Evolutionary conservation across 2,113 vertebrate species (phyloP).

Genomic region (Zosterops lateralis): DNA sequence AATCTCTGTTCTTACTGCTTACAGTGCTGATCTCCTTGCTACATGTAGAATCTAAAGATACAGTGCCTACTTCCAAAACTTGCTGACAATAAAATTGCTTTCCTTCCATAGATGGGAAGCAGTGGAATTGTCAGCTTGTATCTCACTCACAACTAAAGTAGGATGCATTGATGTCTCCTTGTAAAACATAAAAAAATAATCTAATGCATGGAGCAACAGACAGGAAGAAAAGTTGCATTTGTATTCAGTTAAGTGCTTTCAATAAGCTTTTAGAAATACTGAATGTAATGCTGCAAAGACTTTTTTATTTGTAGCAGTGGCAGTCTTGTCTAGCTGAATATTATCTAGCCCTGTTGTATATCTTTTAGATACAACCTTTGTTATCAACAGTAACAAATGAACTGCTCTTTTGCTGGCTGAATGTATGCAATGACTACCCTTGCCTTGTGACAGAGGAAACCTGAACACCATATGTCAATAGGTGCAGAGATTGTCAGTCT

Average conservation of each 20-base stretch:
- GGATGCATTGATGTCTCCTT: background rate
- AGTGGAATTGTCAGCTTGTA: background rate
- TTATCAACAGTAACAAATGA: background rate
- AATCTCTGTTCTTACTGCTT: background rate
- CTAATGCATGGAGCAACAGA: background rate
- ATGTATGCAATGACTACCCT: background rate
- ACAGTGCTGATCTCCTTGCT: background rate
- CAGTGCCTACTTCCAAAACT: background rate
- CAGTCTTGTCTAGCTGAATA: background rate
- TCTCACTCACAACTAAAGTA: background rate
- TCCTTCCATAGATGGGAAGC: background rate
- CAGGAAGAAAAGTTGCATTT: background rate
- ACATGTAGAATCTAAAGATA: background rate
- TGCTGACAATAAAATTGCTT: background rate
- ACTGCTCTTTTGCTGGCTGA: background rate
- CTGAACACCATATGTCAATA: background rate
- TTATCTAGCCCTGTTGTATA: background rate
- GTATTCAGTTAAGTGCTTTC: background rate
- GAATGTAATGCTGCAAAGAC: background rate
- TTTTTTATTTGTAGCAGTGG: background rate
- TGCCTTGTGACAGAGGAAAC: background rate
- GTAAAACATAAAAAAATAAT: background rate
- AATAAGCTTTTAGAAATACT: background rate
- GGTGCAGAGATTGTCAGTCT: accelerated
- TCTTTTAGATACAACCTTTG: background rate